phyloP scores from a whole-genome alignment of 2,888 invertebrate species.

The Aphodius sticticus region DNA sequence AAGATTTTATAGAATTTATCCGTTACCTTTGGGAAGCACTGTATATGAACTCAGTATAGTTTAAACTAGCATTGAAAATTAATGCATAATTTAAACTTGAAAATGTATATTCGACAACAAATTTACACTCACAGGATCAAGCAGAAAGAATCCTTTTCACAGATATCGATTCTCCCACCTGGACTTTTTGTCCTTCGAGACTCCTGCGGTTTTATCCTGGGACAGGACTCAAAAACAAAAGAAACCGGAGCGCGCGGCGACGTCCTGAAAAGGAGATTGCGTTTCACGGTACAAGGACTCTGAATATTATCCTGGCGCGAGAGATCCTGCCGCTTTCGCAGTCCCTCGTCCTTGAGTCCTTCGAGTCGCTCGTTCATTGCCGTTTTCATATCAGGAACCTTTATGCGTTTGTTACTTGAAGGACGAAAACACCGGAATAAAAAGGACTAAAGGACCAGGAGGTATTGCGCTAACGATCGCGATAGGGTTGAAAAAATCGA shows the following conservation, averaged over 20 bases:
- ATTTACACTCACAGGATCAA: no score
- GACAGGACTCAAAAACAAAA: not conserved
- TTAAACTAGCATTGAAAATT: no score
- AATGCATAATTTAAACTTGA: no score
- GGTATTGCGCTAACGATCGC: not conserved
- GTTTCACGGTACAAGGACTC: not conserved
- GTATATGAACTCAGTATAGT: no score
- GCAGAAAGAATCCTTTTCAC: not conserved
- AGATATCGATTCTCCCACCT: not conserved
- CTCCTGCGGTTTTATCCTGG: not conserved
- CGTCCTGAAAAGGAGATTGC: not conserved
- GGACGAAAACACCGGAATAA: not conserved
- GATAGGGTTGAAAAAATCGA: not conserved
- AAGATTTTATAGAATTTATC: no score
- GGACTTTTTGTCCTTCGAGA: not conserved
- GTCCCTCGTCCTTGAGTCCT: not conserved
- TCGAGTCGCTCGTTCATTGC: not conserved
- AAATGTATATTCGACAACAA: no score
- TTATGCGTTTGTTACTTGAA: not conserved
- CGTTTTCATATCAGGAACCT: not conserved
- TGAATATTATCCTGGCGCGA: not conserved
- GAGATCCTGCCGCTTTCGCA: not conserved
- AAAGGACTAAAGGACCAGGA: not conserved
- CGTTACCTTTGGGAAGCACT: no score
- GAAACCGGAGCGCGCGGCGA: not conserved